Evolutionary conservation across 2,888 invertebrate species (phyloP), one percentile per base, ranked within the genome.

Genomic region (Sphaeridia pumilis): DNA sequence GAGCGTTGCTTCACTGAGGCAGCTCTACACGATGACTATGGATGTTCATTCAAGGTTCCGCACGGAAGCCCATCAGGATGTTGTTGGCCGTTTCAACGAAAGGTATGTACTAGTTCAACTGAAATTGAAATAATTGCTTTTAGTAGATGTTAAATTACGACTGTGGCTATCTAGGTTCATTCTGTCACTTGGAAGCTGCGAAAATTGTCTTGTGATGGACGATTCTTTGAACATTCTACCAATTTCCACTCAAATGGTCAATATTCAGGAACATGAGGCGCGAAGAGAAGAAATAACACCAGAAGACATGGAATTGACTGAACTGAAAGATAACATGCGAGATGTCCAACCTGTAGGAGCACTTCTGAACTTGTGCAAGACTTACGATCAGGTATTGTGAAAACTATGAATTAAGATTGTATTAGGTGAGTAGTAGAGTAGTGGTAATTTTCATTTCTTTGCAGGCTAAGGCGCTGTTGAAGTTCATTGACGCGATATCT

Each of bases 21-120:
- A 98, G 70, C 75, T 99, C 3, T 97, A 88, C 69, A 87, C 95
- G 0, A 84, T 98, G 77, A 83, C 84, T 59, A 99, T 99, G 98
- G 98, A 98, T 76, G 94, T 98, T 1, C 98, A 98, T 75, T 82
- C 88, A 59, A 78, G 89, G 64, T 93, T 87, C 69, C 79, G 95
- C 62, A 98, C 97, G 0, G 95, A 97, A 74, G 86, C 93, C 0
- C 88, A 95, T 69, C 81, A 85, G 68, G 84, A 88, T 67, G 80
- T 98, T 17, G 84, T 89, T 14, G 87, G 89, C 56, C 76, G 97
- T 52, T 99, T 99, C 70, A 98, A 98, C 71, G 97, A 98, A 72
- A 78, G 97, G 73, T 76, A 57, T 35, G 46, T 17, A 20, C 12
- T 22, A 41, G 26, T 24, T n/a, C n/a, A n/a, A n/a, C n/a, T n/a